Evolutionary conservation across 2,888 invertebrate species (phyloP), one percentile per base, ranked within the genome.

Genomic region (Cyclophora punctaria): DNA sequence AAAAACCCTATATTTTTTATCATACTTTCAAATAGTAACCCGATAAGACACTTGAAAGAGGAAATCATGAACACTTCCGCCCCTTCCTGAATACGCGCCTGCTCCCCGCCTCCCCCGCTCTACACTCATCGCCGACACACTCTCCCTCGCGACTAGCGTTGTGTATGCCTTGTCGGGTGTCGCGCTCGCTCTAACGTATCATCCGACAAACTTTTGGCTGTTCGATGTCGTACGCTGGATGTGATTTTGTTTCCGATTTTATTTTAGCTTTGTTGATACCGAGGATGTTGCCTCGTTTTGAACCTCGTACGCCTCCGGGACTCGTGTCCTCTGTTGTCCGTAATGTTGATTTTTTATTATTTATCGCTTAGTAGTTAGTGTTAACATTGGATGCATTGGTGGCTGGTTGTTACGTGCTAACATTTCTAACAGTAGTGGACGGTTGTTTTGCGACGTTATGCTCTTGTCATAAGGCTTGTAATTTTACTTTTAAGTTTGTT

Each of bases 81-180:
- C 20, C 20, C 20, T 2, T 20, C 20, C 20, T 20, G 20, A 20
- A 20, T 20, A 20, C 20, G 20, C 20, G 20, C 20, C 20, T 20
- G 20, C 2, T 20, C 20, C 20, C 20, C 2, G 20, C 20, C 20
- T 20, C 20, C 20, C 20, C 20, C 20, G 20, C 20, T 20, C 20
- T 1, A 47, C 51, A 56, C 42, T 45, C 4, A n/a, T 47, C 48
- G 47, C 20, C 3, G 3, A 42, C 49, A 42, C 49, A 47, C 41
- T 41, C 20, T 20, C 20, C 20, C 20, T 48, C 48, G 54, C 54
- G 4, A 37, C 37, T 37, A 37, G 37, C 5, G 37, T 78, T 81
- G 86, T 78, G 82, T 82, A 76, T 78, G 84, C 84, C 85, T 78
- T 84, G 86, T 85, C 84, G 86, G 86, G 85, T 86, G 86, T 78